Percentiles rank a stretch among this genome's conserved stretches.
phyloP scores from a whole-genome alignment of 1,140 invertebrate species.

The Sycobia sp. region DNA sequence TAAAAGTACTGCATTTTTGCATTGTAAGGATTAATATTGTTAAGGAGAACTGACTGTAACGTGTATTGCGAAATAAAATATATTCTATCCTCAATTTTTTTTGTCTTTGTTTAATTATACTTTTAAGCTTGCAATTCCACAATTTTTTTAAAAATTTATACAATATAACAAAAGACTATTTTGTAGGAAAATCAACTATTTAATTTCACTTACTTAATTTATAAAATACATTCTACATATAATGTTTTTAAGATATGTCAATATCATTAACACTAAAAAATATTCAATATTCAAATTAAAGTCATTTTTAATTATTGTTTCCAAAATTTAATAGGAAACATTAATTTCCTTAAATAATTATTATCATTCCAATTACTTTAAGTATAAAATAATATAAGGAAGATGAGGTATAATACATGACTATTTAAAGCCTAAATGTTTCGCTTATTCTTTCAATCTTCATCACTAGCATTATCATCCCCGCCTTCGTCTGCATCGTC shows the following conservation, averaged over 20 bases:
- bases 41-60: slow-evolving; percentile 39
- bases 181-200: background rate
- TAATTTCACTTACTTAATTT: slow-evolving; percentile 7
- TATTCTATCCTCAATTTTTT: no score
- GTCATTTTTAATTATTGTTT: no score
- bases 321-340: no score
- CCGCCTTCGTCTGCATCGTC: slow-evolving; percentile 45
- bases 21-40: slow-evolving; percentile 23
- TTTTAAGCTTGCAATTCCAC: no score
- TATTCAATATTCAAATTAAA: no score
- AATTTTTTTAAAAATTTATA: no score
- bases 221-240: slow-evolving; percentile 13
- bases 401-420: background rate
- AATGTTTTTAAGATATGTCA: slow-evolving; percentile 1
- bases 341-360: no score
- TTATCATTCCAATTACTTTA: no score
- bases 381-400: no score
- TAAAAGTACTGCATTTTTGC: slow-evolving; percentile 12
- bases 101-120: no score
- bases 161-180: no score
- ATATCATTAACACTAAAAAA: no score
- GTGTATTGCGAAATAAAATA: slow-evolving; percentile 34
- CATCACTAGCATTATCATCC: slow-evolving; percentile 44
- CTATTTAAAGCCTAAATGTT: background rate
- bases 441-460: slow-evolving; percentile 15